Conservation (phyloP, 2,797 vertebrate species). For the Phalanger gymnotis region DNA sequence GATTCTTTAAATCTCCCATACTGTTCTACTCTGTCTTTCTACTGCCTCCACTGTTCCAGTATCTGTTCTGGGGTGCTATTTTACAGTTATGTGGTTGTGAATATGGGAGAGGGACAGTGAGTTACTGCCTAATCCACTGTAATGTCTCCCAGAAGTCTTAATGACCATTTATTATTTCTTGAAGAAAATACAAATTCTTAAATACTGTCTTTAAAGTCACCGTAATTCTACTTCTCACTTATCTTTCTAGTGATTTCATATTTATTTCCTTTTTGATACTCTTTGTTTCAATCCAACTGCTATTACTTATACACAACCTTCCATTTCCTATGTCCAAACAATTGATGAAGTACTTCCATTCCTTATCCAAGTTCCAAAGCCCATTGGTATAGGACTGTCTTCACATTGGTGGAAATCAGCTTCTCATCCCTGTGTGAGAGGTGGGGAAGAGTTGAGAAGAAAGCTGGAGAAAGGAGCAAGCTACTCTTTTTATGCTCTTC, state of each 20-base stretch:
- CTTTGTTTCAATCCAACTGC: neutral
- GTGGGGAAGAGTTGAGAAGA: fast-evolving
- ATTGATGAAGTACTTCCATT: neutral
- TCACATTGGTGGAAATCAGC: neutral
- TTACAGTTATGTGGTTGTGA: too few relatives aligned
- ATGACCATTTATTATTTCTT: neutral
- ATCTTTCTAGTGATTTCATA: neutral
- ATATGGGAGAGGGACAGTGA: too few relatives aligned
- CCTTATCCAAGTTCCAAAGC: neutral
- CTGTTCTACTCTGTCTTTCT: too few relatives aligned
- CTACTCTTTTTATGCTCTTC: neutral
- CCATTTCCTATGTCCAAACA: neutral
- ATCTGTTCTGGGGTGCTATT: too few relatives aligned
- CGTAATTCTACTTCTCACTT: neutral
- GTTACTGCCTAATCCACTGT: too few relatives aligned
- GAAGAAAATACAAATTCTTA: neutral
- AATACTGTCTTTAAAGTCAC: neutral
- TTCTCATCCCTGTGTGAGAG: neutral
- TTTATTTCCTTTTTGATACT: neutral
- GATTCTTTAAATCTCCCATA: too few relatives aligned
- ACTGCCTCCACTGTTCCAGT: too few relatives aligned
- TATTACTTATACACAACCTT: neutral
- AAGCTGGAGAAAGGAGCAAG: neutral
- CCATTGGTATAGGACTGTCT: neutral
- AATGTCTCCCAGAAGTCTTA: too few relatives aligned